Percentiles rank a stretch among this genome's conserved stretches.
Evolutionary conservation across 2,113 vertebrate genomes (phyloP).

Genomic region (Xiphophorus maculatus): DNA sequence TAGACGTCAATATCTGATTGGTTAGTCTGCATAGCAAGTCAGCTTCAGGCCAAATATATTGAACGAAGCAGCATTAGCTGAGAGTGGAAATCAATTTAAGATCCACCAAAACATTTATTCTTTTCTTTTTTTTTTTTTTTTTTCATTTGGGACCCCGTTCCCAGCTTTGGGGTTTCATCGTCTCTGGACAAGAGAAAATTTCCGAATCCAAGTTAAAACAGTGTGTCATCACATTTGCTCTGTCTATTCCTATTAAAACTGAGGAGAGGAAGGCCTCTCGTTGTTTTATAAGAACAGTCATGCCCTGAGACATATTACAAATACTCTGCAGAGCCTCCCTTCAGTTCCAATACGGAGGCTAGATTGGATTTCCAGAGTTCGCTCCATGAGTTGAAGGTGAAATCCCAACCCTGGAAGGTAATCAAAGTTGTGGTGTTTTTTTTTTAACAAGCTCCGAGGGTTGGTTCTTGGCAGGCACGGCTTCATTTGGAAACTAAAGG

Average conservation of each 20-base stretch:
- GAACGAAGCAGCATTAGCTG: no score
- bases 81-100: no score
- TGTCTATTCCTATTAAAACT: conserved; percentile 16
- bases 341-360: conserved; percentile 24
- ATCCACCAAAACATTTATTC: no score
- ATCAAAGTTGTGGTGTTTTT: conserved; percentile 22
- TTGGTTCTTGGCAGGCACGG: conserved; percentile 11
- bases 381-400: conserved; percentile 40
- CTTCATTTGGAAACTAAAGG: conserved; percentile 41
- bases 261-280: background rate
- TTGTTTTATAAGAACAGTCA: background rate
- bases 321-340: background rate
- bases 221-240: background rate
- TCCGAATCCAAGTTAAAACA: conserved; percentile 7
- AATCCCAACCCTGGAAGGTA: conserved; percentile 43
- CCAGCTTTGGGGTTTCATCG: background rate
- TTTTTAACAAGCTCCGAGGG: conserved; percentile 39
- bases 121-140: background rate
- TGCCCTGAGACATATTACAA: background rate
- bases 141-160: background rate
- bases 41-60: no score
- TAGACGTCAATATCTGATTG: no score
- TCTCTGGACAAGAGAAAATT: background rate
- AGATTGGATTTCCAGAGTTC: conserved; percentile 21
- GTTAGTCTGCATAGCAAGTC: no score